Conservation (phyloP, 2,797 vertebrate species). For the Sebastes goodei region DNA sequence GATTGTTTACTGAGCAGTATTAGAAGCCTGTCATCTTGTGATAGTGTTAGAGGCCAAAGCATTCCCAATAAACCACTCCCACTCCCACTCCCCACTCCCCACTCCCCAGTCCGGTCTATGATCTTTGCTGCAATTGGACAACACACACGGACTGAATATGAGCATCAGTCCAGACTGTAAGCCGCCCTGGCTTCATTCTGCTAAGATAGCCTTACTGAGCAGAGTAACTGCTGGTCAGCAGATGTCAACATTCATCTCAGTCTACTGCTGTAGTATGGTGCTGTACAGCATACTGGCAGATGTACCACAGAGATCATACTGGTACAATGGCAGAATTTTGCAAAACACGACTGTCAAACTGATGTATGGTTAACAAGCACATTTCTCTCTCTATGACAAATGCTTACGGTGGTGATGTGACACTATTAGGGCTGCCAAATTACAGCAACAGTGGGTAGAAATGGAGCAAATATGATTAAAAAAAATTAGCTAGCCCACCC, state of each 20-base stretch:
- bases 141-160: neutral
- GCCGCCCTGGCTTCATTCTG: slow-evolving; percentile 8
- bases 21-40: slow-evolving; percentile 3
- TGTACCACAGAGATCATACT: neutral
- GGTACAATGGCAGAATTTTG: neutral
- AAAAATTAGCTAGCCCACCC: too few species aligned
- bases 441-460: neutral
- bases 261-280: neutral
- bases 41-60: neutral
- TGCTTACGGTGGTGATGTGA: neutral
- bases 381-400: neutral
- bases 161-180: neutral
- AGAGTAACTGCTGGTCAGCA: slow-evolving; percentile 44
- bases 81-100: too few species aligned
- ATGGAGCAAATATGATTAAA: neutral
- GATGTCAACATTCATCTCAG: slow-evolving; percentile 44
- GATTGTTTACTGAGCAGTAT: slow-evolving; percentile 15
- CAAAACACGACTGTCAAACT: neutral
- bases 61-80: neutral
- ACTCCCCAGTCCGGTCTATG: neutral
- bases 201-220: neutral
- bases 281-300: neutral
- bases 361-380: neutral
- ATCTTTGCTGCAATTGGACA: neutral
- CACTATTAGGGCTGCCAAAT: neutral